A percentile compares a stretch with the other conserved stretches of the same genome.
Evolutionary conservation across 2,113 vertebrate species (phyloP).

Genomic region (Ptilonorhynchus violaceus): DNA sequence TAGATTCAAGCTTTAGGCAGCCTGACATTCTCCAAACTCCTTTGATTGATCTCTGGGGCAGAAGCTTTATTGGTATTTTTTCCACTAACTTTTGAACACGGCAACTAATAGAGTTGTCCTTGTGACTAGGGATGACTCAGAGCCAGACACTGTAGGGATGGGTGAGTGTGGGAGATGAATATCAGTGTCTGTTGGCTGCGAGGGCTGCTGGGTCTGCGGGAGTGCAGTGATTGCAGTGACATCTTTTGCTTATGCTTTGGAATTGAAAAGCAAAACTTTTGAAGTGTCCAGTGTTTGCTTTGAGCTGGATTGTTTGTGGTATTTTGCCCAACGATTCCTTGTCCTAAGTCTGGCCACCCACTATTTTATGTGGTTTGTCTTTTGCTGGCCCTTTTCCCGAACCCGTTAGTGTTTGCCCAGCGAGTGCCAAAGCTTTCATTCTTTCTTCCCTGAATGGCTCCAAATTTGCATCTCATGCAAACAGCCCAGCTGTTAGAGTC

Average conservation of each 20-base stretch:
- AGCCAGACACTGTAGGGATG: not conserved
- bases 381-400: constrained; percentile 67
- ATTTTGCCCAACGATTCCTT: constrained; percentile 38
- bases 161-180: not conserved
- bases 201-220: not conserved
- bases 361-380: constrained; percentile 61
- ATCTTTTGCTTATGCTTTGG: constrained; percentile 6
- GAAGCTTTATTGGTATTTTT: not conserved
- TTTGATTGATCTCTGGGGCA: not conserved
- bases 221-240: not conserved
- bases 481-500: constrained; percentile 72
- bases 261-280: constrained; percentile 12
- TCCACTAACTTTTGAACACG: not conserved
- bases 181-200: not conserved
- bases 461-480: constrained; percentile 73
- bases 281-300: constrained; percentile 4
- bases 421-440: constrained; percentile 66
- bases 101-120: constrained; percentile 14
- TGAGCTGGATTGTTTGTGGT: constrained; percentile 17
- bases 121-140: not conserved
- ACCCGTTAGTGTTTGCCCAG: constrained; percentile 59
- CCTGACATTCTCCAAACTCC: not conserved
- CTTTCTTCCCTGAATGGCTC: constrained; percentile 61
- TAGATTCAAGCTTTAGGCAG: not conserved
- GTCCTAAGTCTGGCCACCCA: constrained; percentile 42